Evolutionary conservation across 2,113 vertebrate species (phyloP), one percentile per base, ranked within the genome.

Genomic region (Proteles cristata): DNA sequence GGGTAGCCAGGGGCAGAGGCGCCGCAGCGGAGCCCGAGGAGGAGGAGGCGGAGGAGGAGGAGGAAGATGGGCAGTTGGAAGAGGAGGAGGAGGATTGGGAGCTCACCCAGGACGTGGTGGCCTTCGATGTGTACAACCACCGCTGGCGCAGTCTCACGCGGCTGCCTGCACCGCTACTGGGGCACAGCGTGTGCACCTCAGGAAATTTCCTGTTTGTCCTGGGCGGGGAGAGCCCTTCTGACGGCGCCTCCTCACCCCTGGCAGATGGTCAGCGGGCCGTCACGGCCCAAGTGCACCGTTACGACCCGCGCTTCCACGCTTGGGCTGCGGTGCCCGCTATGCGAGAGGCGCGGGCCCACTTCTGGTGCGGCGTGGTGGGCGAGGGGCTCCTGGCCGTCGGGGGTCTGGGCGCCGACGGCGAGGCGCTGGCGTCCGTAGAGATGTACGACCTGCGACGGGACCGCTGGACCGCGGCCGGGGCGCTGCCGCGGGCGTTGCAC

Each of bases 171-270:
- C 98, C 97, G 19, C 97, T 99, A 45, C 98, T 99, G 97, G 98
- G 99, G 87, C 99, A 99, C 96, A 99, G 99, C 0, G 98, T 99
- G 17, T 99, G 99, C 4, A 99, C 99, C 0, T 98, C 99, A 33
- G 99, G 99, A 0, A 99, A 99, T 87, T 99, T 99, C 97, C 98
- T 99, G 43, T 99, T 99, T 0, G 98, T 99, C 53, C 96, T 99
- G 15, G 99, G 99, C 1, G 99, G 99, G 53, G 99, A 99, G 98
- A 98, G 98, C 25, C 98, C 96, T 31, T 93, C 92, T 3, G 96
- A 94, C 0, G 98, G 81, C 5, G 98, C 98, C 2, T 4, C 90
- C 9, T 98, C 98, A 94, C 94, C 65, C 0, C 63, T 45, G 48
- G 95, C 76, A 0, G 74, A 74, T 0, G 43, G 80, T 21, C 50